Conservation (phyloP, 1,140 invertebrate species). For the Drosophila subpulchrella region DNA sequence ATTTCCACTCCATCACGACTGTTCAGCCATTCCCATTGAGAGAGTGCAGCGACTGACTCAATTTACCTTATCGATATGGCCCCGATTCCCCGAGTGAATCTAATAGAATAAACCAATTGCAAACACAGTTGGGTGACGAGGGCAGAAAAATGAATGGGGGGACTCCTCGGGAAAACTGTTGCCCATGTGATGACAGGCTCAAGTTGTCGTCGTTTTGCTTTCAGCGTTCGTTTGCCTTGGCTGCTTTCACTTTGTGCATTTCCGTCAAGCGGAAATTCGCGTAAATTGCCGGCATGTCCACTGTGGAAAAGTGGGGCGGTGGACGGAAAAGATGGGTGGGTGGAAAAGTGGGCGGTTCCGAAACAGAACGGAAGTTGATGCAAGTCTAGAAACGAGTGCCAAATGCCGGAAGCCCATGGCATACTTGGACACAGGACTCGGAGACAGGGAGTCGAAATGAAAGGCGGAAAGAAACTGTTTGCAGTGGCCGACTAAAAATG, state of each 20-base stretch:
- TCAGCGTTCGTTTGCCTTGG: constrained; percentile 46
- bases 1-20: constrained; percentile 15
- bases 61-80: constrained; percentile 41
- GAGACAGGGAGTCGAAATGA: constrained; percentile 15
- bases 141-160: no score
- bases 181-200: constrained; percentile 49
- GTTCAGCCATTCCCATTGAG: constrained; percentile 11
- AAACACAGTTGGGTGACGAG: background rate
- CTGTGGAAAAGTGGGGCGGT: constrained; percentile 6
- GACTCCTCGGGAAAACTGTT: constrained; percentile 26
- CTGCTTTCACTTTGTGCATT: constrained; percentile 81
- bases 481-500: constrained; percentile 58
- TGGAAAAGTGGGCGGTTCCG: constrained; percentile 7
- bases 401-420: constrained; percentile 76
- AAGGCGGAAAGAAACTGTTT: constrained; percentile 52
- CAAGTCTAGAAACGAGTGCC: constrained; percentile 82
- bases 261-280: constrained; percentile 80
- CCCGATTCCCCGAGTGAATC: constrained; percentile 33
- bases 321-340: background rate
- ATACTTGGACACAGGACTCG: constrained; percentile 47
- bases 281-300: constrained; percentile 79
- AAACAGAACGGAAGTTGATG: constrained; percentile 75
- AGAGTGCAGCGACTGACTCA: constrained; percentile 20
- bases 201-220: constrained; percentile 40
- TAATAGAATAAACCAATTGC: constrained; percentile 40